Conservation (phyloP, 2,797 vertebrate genomes). For the Argyrosomus regius region DNA sequence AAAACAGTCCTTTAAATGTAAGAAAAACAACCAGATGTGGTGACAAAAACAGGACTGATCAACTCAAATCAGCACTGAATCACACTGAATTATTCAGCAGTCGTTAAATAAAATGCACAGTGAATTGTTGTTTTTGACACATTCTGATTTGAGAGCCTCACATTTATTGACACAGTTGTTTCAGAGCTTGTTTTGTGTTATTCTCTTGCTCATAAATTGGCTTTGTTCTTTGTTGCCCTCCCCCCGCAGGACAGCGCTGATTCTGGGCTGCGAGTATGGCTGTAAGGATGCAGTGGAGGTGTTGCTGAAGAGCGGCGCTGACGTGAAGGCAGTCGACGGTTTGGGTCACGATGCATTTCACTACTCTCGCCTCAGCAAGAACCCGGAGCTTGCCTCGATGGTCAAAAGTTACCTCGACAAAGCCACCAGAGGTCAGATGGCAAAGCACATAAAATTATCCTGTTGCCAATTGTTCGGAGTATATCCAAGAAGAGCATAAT, state of each 20-base stretch:
- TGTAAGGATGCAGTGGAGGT: constrained; percentile 96
- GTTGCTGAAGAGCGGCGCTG: constrained; percentile 89
- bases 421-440: constrained; percentile 87
- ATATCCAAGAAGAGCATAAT: not conserved
- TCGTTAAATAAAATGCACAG: not conserved
- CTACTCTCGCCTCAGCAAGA: constrained; percentile 94
- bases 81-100: constrained; percentile 5
- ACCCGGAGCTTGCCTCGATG: constrained; percentile 88
- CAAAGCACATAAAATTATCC: not conserved
- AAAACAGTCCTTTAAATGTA: not conserved
- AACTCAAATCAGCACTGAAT: not conserved
- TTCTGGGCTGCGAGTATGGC: constrained; percentile 94
- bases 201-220: not conserved
- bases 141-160: not conserved
- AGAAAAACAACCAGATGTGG: not conserved
- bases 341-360: constrained; percentile 92
- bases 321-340: constrained; percentile 88
- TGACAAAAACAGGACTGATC: not conserved
- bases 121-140: not conserved
- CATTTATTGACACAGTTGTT: not conserved
- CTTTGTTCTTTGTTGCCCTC: constrained; percentile 4
- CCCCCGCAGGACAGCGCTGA: constrained; percentile 90
- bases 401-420: constrained; percentile 90
- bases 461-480: not conserved
- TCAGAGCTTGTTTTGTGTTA: not conserved